These are phyloP conservation scores for Lynx canadensis DNA, from an alignment of 2,113 vertebrate species.

Conservation along the genomic window DNA sequence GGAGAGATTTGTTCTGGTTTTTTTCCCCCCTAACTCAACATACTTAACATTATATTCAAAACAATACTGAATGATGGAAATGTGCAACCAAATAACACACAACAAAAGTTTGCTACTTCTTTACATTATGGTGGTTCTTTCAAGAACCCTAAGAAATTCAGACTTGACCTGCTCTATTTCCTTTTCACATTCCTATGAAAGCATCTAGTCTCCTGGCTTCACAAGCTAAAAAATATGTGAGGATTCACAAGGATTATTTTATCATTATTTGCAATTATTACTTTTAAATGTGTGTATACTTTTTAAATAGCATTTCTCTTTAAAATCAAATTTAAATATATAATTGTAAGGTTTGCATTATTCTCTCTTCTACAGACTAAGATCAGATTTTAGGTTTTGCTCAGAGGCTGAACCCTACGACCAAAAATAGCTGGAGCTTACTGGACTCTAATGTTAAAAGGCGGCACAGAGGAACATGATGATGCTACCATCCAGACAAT, in stretches of 20 bases:
- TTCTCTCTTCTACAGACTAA: slow-evolving; percentile 76
- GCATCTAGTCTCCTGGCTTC: too few species aligned
- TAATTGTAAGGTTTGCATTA: slow-evolving; percentile 77
- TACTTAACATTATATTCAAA: background rate
- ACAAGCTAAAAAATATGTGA: too few species aligned
- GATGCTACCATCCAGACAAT: slow-evolving; percentile 73
- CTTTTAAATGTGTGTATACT: background rate
- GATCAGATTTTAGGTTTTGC: slow-evolving; percentile 68
- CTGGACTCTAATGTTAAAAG: slow-evolving; percentile 57
- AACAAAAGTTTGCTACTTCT: background rate
- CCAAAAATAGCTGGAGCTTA: slow-evolving; percentile 65
- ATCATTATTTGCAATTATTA: too few species aligned
- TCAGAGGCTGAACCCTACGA: slow-evolving; percentile 59
- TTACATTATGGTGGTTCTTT: background rate
- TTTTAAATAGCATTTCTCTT: slow-evolving; percentile 65
- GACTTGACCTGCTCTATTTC: background rate
- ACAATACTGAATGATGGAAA: background rate
- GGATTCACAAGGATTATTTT: too few species aligned
- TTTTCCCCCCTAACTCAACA: background rate
- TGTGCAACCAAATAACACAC: background rate
- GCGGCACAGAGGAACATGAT: slow-evolving; percentile 67
- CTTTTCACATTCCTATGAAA: background rate
- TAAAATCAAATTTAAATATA: slow-evolving; percentile 81
- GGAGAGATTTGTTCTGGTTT: background rate
- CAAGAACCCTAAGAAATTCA: background rate